These are phyloP conservation scores for Thereva nobilitata DNA, from an alignment of 2,888 invertebrate genomes.

Conservation along the genomic window DNA sequence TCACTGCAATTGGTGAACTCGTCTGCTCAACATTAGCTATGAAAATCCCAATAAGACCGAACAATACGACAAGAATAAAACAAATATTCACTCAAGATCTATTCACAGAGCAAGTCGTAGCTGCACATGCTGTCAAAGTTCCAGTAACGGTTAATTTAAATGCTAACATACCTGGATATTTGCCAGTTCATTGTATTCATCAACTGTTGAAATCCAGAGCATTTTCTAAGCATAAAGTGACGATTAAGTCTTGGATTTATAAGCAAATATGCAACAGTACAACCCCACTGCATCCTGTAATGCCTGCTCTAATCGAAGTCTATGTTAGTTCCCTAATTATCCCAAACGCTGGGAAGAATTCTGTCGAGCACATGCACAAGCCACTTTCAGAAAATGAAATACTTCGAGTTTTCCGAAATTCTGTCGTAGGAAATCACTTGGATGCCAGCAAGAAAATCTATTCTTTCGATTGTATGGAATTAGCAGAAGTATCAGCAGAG, in stretches of 20 bases:
- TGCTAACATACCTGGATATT: conserved; percentile 85
- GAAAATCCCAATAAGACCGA: conserved; percentile 85
- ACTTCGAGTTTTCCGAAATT: conserved; percentile 77
- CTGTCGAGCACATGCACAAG: conserved; percentile 82
- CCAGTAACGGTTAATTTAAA: conserved; percentile 89
- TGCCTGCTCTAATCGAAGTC: conserved; percentile 91
- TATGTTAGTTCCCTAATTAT: conserved; percentile 91
- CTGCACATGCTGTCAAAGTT: conserved; percentile 93
- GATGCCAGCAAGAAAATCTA: conserved; percentile 60
- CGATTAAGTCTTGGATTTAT: conserved; percentile 96
- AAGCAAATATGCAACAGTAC: conserved; percentile 86
- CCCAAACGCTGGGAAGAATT: conserved; percentile 60
- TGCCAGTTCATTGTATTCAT: conserved; percentile 96
- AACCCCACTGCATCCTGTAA: conserved; percentile 89
- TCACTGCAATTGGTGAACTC: conserved; percentile 89
- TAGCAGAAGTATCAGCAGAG: conserved; percentile 28
- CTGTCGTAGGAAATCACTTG: conserved; percentile 75
- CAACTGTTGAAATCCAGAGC: conserved; percentile 91
- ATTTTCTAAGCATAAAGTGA: conserved; percentile 94
- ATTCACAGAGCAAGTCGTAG: conserved; percentile 95
- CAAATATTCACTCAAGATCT: conserved; percentile 95
- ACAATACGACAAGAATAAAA: conserved; percentile 85
- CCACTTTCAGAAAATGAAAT: conserved; percentile 91
- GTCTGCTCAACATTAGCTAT: conserved; percentile 93
- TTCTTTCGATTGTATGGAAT: conserved; percentile 39